These are phyloP conservation scores for Pogona vitticeps DNA, from an alignment of 2,113 vertebrate species.

Conservation along the genomic window DNA sequence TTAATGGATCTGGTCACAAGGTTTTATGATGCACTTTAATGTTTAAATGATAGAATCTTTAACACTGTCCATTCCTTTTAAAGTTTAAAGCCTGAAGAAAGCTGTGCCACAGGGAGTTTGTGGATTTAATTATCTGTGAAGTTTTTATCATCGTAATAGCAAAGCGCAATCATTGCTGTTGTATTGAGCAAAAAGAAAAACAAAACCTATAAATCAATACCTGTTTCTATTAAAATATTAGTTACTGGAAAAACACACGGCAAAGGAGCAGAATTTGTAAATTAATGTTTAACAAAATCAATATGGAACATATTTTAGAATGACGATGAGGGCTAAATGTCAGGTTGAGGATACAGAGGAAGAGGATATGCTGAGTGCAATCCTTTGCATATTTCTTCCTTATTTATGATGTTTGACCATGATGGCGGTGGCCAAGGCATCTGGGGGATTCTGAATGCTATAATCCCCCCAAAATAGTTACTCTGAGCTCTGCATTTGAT, in stretches of 20 bases:
- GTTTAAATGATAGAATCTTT: constrained; percentile 46
- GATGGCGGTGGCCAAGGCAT: no score
- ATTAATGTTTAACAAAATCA: background rate
- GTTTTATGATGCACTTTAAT: constrained; percentile 4
- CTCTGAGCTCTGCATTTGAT: background rate
- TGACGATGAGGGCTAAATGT: constrained; percentile 6
- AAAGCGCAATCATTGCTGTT: constrained; percentile 67
- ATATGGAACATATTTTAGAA: constrained; percentile 28
- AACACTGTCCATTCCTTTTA: constrained; percentile 60
- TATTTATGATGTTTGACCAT: background rate
- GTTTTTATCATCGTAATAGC: constrained; percentile 69
- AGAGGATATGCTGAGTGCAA: background rate
- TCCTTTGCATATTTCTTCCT: background rate
- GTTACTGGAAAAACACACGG: constrained; percentile 44
- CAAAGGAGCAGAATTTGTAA: constrained; percentile 31
- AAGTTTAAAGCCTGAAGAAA: constrained; percentile 67
- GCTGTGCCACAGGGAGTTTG: constrained; percentile 66
- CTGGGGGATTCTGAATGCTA: no score
- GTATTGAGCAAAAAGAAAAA: constrained; percentile 58
- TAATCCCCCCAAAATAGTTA: no score
- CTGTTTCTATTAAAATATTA: constrained; percentile 62
- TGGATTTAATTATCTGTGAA: constrained; percentile 74
- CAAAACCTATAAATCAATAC: constrained; percentile 70
- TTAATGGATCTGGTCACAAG: background rate
- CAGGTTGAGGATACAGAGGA: background rate